phyloP scores from a whole-genome alignment of 2,797 vertebrate species.

The Semaprochilodus insignis region DNA sequence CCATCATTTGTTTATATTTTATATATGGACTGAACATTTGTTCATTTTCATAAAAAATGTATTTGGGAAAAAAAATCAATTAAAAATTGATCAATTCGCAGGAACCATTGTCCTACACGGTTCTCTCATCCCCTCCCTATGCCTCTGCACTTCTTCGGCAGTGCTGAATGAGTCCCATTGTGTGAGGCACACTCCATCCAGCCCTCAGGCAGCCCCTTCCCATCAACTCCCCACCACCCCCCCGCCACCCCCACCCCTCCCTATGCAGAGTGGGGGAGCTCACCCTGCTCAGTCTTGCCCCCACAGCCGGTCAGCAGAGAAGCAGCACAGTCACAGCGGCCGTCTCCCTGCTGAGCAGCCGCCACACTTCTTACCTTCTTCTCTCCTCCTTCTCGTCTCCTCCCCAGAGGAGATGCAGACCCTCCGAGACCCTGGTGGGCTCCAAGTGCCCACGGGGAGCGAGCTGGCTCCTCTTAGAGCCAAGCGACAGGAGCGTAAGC shows the following conservation, averaged over 20 bases:
- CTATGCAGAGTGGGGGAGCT: slow-evolving; percentile 23
- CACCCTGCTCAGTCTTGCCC: slow-evolving; percentile 57
- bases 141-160: slow-evolving; percentile 45
- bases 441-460: slow-evolving; percentile 78
- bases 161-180: slow-evolving; percentile 87
- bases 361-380: slow-evolving; percentile 56
- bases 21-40: background rate
- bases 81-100: background rate
- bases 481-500: slow-evolving; percentile 85
- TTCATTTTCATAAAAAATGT: too few species aligned
- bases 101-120: slow-evolving; percentile 45
- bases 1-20: background rate
- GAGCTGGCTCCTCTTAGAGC: slow-evolving; percentile 81
- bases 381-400: background rate
- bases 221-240: slow-evolving; percentile 62
- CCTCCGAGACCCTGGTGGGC: slow-evolving; percentile 75
- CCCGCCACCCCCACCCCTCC: slow-evolving; percentile 57
- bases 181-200: slow-evolving; percentile 88
- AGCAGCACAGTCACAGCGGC: slow-evolving; percentile 45
- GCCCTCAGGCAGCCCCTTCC: slow-evolving; percentile 83
- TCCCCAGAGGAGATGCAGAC: slow-evolving; percentile 77
- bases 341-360: slow-evolving; percentile 44
- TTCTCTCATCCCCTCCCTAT: slow-evolving; percentile 43
- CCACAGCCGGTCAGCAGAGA: slow-evolving; percentile 23
- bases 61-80: background rate